These are phyloP conservation scores for Varanus komodoensis DNA, from an alignment of 2,113 vertebrate species.

Conservation along the genomic window DNA sequence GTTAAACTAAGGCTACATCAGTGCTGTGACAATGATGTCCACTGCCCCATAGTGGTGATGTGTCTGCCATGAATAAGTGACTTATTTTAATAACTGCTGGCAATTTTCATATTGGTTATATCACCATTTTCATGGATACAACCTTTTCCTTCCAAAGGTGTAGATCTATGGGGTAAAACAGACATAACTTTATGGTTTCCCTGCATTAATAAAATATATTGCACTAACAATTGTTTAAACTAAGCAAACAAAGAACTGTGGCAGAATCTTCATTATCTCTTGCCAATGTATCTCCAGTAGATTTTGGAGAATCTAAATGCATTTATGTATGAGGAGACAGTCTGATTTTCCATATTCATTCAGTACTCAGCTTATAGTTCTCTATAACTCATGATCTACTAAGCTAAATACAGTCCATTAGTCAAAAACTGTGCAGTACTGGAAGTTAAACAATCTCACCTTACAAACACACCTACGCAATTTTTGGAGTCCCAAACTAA, in stretches of 20 bases:
- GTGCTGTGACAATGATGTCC: too few species aligned
- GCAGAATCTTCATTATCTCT: not conserved
- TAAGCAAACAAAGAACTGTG: not conserved
- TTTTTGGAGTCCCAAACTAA: not conserved
- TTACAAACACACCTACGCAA: not conserved
- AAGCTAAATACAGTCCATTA: not conserved
- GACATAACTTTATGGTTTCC: not conserved
- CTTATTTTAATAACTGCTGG: not conserved
- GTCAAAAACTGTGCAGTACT: not conserved
- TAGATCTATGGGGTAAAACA: too few species aligned
- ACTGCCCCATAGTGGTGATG: too few species aligned
- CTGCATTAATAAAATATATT: too few species aligned
- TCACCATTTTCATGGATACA: not conserved
- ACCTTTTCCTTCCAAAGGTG: not conserved
- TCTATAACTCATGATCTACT: not conserved
- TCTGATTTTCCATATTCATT: not conserved
- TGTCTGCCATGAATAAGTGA: not conserved
- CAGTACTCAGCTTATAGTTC: not conserved
- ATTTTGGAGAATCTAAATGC: not conserved
- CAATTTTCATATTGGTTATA: not conserved
- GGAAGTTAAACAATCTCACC: not conserved
- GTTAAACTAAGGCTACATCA: too few species aligned
- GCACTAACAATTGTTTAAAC: not conserved
- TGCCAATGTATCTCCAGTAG: not conserved
- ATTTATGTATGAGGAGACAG: not conserved